Evolutionary conservation across 2,797 vertebrate species (phyloP).

Genomic region (Cyclopterus lumpus): DNA sequence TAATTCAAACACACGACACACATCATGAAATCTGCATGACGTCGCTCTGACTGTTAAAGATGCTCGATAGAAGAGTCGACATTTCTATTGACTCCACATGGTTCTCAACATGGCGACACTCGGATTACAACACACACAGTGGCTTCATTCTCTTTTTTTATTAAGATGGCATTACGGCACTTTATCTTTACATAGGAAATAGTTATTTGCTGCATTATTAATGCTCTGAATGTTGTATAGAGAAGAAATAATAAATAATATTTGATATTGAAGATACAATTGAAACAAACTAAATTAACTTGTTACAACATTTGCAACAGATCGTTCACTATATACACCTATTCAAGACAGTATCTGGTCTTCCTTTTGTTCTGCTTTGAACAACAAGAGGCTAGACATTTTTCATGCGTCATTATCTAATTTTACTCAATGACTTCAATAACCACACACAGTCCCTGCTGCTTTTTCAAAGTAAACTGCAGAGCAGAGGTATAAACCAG

Average conservation of each 20-base stretch:
- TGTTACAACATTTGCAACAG: neutral
- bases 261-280: neutral
- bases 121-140: neutral
- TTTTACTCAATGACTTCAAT: constrained; percentile 10
- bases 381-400: neutral
- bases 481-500: neutral
- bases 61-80: no score
- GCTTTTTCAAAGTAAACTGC: constrained; percentile 3
- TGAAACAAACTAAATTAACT: neutral
- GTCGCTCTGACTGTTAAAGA: no score
- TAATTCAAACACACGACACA: neutral
- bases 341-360: neutral
- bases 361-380: neutral
- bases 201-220: neutral
- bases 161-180: neutral
- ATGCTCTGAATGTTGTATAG: neutral
- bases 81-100: no score
- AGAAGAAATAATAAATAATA: neutral
- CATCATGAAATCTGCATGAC: neutral
- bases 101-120: neutral
- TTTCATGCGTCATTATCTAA: neutral
- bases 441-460: neutral
- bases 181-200: neutral
- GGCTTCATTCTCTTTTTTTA: neutral
- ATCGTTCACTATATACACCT: neutral